Percentiles rank a stretch among this genome's conserved stretches.
Conservation (phyloP, 2,888 invertebrate species). For the Oasisia sp. region DNA sequence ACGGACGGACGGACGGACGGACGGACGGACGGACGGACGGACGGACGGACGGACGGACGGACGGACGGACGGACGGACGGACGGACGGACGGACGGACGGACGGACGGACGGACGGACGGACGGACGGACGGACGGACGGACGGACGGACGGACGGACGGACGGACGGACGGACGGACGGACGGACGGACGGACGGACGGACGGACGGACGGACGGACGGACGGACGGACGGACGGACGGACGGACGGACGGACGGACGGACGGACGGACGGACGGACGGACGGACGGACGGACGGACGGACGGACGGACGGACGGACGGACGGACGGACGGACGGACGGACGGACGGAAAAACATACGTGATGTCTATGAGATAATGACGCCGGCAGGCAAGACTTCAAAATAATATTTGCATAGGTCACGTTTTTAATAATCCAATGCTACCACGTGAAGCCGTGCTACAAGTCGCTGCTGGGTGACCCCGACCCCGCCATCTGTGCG, state of each 20-base stretch:
- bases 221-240: conserved; percentile 14
- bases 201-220: conserved; percentile 7
- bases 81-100: conserved; percentile 14
- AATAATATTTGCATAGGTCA: no score
- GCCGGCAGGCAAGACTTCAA: no score
- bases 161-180: conserved; percentile 14
- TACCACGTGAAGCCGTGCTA: no score
- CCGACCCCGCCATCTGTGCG: neutral
- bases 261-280: conserved; percentile 7
- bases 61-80: conserved; percentile 7
- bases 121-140: neutral
- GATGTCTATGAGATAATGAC: neutral
- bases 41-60: conserved; percentile 1
- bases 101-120: conserved; percentile 1
- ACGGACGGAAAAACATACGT: neutral
- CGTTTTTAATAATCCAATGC: no score
- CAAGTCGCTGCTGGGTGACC: no score
- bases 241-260: conserved; percentile 1
- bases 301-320: conserved; percentile 1
- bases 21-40: conserved; percentile 14
- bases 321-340: conserved; percentile 7
- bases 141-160: conserved; percentile 7
- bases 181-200: conserved; percentile 1
- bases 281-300: conserved; percentile 14
- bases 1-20: conserved; percentile 7